Percentiles rank a stretch among this genome's conserved stretches.
phyloP scores from a whole-genome alignment of 2,888 invertebrate genomes.

The Trichacis sp. region DNA sequence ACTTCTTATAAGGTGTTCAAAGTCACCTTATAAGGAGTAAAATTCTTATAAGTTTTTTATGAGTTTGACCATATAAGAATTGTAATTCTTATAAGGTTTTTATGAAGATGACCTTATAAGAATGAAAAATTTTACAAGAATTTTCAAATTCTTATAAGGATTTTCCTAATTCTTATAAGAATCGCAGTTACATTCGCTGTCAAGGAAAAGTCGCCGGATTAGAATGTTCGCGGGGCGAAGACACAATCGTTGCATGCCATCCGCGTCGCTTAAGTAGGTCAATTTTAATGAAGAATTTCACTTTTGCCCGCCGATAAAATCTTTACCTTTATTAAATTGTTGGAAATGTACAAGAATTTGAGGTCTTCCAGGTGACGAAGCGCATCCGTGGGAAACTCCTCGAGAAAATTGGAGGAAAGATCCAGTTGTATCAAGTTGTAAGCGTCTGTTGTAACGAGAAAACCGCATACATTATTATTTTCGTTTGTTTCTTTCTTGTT shows the following conservation, averaged over 20 bases:
- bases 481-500: not conserved
- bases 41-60: too few species aligned
- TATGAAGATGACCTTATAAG: too few species aligned
- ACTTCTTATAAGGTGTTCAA: too few species aligned
- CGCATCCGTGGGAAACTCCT: conserved; percentile 84
- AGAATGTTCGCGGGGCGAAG: not conserved
- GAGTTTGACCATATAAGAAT: too few species aligned
- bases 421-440: conserved; percentile 79
- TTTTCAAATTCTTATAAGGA: too few species aligned
- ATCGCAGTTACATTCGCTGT: too few species aligned
- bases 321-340: conserved; percentile 85
- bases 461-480: too few species aligned
- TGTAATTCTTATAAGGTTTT: too few species aligned
- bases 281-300: conserved; percentile 11
- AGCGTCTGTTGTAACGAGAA: conserved; percentile 65
- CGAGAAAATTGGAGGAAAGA: conserved; percentile 87
- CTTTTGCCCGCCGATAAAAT: not conserved
- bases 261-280: conserved; percentile 11
- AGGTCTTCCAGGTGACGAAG: conserved; percentile 78
- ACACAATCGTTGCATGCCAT: conserved; percentile 12
- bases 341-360: conserved; percentile 83
- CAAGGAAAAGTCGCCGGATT: not conserved
- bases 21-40: too few species aligned
- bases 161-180: too few species aligned
- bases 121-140: not conserved